Base-by-base conservation (phyloP, 1,140 invertebrate species). In the Ceratosolen solmsi region DNA sequence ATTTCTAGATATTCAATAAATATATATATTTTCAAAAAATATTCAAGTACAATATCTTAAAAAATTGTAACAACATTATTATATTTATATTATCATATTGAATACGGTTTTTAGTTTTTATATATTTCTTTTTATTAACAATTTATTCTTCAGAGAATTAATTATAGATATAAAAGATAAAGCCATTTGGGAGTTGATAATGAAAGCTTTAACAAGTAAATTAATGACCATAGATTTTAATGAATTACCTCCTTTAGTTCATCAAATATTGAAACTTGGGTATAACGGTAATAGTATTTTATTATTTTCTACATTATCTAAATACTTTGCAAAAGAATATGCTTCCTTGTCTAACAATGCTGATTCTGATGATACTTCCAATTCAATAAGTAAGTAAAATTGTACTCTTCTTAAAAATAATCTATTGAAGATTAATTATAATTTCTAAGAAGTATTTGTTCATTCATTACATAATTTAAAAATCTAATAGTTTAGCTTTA, bases 211-310 rank as follows among this genome's bases (percentile, higher is more conserved):
- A 0, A 92, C 92, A 25, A 80, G 82, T 46, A 88, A 86, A 82
- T n/a, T 92, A 5, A 76, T 86, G 7, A 71, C 86, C 36, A 54
- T 90, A 17, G 82, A 88, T 15, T 60, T 89, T 0, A 87, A 89
- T 49, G 92, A 92, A 85, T 63, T 93, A 36, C 92, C 92, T n/a
- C 90, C 92, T n/a, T 84, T 93, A 7, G 90, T 91, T 2, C 89
- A 93, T 86, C 91, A 93, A 51, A 75, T 92, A 36, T 81, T 93
- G 9, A 88, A 87, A 80, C 84, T 93, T 2, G 91, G 88, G 46
- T 85, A 86, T 73, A 84, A 91, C 70, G 82, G 87, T 54, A 85
- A 91, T 58, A 86, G 84, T 38, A 85, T 86, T 73, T 75, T 89
- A 49, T 82, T 93, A 1, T 86, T 93, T 38, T 85, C 89, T 25